These are phyloP conservation scores for Drosophila lacteicornis DNA, from an alignment of 1,140 invertebrate species.

Conservation along the genomic window DNA sequence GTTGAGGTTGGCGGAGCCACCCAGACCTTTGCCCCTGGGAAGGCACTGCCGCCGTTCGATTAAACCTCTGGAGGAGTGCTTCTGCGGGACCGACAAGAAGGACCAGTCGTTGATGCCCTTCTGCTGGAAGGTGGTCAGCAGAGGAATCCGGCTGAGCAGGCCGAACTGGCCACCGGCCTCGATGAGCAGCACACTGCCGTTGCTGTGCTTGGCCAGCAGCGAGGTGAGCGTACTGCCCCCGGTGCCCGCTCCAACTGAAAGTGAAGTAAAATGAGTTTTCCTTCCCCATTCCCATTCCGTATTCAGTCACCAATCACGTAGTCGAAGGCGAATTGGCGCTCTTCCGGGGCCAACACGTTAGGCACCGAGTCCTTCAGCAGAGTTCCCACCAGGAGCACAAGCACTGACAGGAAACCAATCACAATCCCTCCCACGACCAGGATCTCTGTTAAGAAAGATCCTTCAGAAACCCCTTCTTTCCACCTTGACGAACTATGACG, in stretches of 20 bases:
- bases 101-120: constrained; percentile 88
- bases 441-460: constrained; percentile 49
- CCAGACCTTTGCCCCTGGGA: constrained; percentile 89
- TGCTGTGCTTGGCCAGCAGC: constrained; percentile 87
- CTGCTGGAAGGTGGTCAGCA: constrained; percentile 89
- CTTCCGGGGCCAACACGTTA: constrained; percentile 49
- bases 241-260: constrained; percentile 91
- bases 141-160: constrained; percentile 87
- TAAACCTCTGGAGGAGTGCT: constrained; percentile 88
- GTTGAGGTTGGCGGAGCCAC: constrained; percentile 90
- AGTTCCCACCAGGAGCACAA: constrained; percentile 55
- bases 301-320: constrained; percentile 74
- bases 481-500: not conserved
- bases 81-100: constrained; percentile 87
- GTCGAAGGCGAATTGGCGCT: constrained; percentile 64
- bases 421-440: constrained; percentile 53
- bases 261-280: not conserved
- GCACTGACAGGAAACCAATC: constrained; percentile 52
- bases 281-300: not conserved
- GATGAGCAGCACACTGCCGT: constrained; percentile 88
- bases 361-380: constrained; percentile 60
- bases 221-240: constrained; percentile 92
- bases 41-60: constrained; percentile 87
- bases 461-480: not conserved
- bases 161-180: constrained; percentile 90